phyloP scores from a whole-genome alignment of 2,797 vertebrate genomes.

The Poeciliopsis paucimaculata region DNA sequence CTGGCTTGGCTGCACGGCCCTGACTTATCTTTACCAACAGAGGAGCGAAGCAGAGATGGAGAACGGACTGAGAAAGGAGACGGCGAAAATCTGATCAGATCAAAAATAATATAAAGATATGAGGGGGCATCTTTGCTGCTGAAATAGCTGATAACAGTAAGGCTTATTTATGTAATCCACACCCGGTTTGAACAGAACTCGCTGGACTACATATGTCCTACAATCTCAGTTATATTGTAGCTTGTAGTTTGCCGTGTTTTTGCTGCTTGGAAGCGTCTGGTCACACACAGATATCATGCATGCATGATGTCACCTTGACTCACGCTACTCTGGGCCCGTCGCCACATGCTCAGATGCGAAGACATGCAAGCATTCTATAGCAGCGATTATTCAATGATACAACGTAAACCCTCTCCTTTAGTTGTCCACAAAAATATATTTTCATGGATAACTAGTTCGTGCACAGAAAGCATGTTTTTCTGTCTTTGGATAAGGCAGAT shows the following conservation, averaged over 20 bases:
- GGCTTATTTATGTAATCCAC: conserved; percentile 1
- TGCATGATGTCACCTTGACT: conserved; percentile 67
- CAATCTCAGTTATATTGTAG: conserved; percentile 17
- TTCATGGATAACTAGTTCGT: not conserved
- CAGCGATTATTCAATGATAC: conserved; percentile 28
- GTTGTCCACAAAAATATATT: not conserved
- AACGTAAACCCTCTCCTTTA: not conserved
- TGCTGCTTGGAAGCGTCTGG: conserved; percentile 24
- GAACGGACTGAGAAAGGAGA: conserved; percentile 41
- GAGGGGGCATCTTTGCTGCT: not conserved
- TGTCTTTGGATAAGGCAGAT: not conserved
- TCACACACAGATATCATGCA: conserved; percentile 54
- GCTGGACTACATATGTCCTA: conserved; percentile 6
- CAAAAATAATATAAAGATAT: conserved; percentile 31
- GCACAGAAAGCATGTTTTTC: not conserved
- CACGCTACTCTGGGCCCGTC: conserved; percentile 51
- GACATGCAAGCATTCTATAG: conserved; percentile 24
- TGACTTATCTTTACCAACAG: conserved; percentile 73
- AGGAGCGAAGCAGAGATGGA: conserved; percentile 54
- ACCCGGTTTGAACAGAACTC: not conserved
- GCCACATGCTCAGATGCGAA: conserved; percentile 50
- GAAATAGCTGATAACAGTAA: conserved; percentile 6
- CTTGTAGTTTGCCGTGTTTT: conserved; percentile 35
- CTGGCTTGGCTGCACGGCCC: conserved; percentile 52
- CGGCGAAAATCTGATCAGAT: conserved; percentile 45